Evolutionary conservation across 2,113 vertebrate genomes (phyloP).

Genomic region (Poeciliopsis turrubarensis): DNA sequence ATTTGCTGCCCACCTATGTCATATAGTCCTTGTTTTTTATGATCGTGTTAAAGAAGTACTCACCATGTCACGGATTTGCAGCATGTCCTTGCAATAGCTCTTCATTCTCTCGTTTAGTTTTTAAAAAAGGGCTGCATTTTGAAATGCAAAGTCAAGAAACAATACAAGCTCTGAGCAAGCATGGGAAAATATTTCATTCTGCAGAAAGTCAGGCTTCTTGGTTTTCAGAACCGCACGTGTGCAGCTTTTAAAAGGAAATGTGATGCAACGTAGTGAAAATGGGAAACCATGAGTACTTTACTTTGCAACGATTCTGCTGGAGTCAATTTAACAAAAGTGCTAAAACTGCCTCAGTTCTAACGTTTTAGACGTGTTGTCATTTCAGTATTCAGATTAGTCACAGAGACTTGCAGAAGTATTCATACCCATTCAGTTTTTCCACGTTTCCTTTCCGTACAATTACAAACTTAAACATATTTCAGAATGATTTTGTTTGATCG

Average conservation of each 20-base stretch:
- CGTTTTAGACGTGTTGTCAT: neutral
- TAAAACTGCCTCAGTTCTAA: neutral
- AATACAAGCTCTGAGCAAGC: neutral
- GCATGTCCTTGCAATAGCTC: neutral
- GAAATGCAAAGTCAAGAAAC: neutral
- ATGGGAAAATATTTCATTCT: neutral
- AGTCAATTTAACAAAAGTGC: neutral
- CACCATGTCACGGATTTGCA: neutral
- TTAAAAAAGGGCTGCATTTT: neutral
- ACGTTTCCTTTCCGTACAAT: neutral
- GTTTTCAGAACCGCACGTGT: neutral
- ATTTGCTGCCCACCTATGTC: neutral
- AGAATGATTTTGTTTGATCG: neutral
- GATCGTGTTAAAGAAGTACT: neutral
- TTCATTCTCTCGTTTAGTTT: neutral
- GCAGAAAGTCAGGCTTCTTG: neutral
- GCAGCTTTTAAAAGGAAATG: neutral
- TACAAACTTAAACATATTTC: neutral
- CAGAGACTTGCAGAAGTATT: neutral
- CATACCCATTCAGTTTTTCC: neutral
- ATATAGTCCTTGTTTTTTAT: neutral
- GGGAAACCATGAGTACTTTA: neutral
- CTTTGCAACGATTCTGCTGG: neutral
- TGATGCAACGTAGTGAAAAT: conserved; percentile 1
- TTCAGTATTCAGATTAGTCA: neutral